Base-by-base conservation (phyloP, 2,888 invertebrate genomes). In the Tetrapedia diversipes region DNA sequence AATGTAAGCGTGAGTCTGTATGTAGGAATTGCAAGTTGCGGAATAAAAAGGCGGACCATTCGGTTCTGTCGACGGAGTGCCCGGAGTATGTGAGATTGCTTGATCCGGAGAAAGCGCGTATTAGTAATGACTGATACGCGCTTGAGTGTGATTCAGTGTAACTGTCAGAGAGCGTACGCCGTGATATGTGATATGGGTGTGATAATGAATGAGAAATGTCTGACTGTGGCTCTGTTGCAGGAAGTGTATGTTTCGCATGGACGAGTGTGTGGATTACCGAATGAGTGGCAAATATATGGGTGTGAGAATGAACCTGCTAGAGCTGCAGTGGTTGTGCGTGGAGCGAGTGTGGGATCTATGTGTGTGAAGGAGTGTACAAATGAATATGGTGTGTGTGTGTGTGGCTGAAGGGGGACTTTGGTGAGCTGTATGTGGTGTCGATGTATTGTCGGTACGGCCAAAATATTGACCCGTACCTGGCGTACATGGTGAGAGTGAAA, bases 181-280 rank as follows among this genome's bases (percentile, higher is more conserved):
- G 66, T 61, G 0, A 49, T 73, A 49, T 49, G 61, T 67, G 56
- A 51, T 4, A 1, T 67, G 53, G 41, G 67, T 51, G 22, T 34
- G 37, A 1, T 73, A 24, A 57, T 68, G 51, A 68, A 0, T 6
- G 4, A 7, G 4, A 27, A 49, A 45, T 32, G 1, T 0, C 47
- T 14, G 34, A 75, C 60, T 41, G 64, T 82, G 2, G 72, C 65
- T 0, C 75, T 79, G 0, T 19, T 84, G 10, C 7, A 51, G 29
- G 14, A 47, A 10, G 1, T 16, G 11, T 24, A 49, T 16, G 16
- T 49, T 39, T 39, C 16, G 3, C 4, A 39, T 39, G 39, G 39
- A 16, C 14, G 39, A 0, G 11, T 39, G 16, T 39, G 39, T 39
- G 16, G 14, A 4, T 4, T 39, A 4, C 32, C 32, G 32, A 32